phyloP scores from a whole-genome alignment of 1,140 invertebrate genomes.

The Xylocopa sonorina region DNA sequence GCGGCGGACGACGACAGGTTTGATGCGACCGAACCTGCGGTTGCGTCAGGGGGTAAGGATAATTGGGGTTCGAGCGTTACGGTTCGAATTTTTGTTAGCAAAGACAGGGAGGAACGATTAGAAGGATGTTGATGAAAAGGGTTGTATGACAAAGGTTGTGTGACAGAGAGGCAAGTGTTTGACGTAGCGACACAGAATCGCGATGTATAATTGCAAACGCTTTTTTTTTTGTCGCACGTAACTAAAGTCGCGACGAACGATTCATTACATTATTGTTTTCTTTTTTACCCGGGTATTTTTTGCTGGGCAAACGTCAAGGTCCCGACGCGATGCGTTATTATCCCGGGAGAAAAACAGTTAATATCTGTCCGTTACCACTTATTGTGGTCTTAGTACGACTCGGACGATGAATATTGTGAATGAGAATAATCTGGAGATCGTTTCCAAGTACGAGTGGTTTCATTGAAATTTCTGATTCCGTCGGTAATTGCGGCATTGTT shows the following conservation, averaged over 20 bases:
- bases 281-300: background rate
- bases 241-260: background rate
- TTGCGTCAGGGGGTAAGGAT: background rate
- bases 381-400: background rate
- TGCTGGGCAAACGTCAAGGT: background rate
- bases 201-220: too few relatives aligned
- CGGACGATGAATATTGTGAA: too few relatives aligned
- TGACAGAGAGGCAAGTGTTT: too few relatives aligned
- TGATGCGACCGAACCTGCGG: too few relatives aligned
- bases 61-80: too few relatives aligned
- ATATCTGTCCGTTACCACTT: background rate
- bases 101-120: too few relatives aligned
- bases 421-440: background rate
- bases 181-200: too few relatives aligned
- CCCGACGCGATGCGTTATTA: too few relatives aligned
- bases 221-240: background rate
- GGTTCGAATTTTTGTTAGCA: too few relatives aligned
- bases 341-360: background rate
- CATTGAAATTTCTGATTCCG: constrained; percentile 59
- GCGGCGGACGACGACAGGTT: background rate
- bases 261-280: background rate
- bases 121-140: too few relatives aligned
- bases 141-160: too few relatives aligned
- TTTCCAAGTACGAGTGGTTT: constrained; percentile 56
- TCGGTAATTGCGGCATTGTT: too few relatives aligned